Percentiles rank a stretch among this genome's conserved stretches.
Evolutionary conservation across 2,797 vertebrate genomes (phyloP).

Genomic region (Intellagama lesueurii): DNA sequence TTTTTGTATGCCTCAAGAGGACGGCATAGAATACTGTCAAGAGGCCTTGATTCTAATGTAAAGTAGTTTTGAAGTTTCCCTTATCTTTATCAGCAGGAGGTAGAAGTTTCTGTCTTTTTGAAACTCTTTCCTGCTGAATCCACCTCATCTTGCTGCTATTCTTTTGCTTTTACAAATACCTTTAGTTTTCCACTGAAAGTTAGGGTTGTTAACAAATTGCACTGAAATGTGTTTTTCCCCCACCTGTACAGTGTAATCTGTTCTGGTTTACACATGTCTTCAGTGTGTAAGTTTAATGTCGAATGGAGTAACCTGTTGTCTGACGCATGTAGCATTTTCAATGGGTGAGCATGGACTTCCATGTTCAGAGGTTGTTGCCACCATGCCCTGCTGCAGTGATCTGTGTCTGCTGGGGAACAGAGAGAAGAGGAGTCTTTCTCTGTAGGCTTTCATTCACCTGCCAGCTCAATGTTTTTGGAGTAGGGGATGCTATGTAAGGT

Average conservation of each 20-base stretch:
- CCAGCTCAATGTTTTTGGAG: background rate
- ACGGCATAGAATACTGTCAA: background rate
- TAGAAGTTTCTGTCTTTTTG: constrained; percentile 35
- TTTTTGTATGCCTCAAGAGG: background rate
- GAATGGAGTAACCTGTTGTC: background rate
- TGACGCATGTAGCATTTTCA: background rate
- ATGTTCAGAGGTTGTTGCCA: too few relatives aligned
- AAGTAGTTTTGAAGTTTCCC: constrained; percentile 20
- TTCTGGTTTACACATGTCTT: background rate
- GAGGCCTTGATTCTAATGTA: constrained; percentile 19
- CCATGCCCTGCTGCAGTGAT: background rate
- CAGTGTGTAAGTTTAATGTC: background rate
- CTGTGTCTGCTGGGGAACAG: background rate
- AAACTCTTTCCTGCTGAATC: constrained; percentile 31
- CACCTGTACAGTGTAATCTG: rapidly evolving
- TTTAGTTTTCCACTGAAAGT: background rate
- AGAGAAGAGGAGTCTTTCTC: background rate
- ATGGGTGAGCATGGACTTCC: background rate
- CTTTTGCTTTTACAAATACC: constrained; percentile 42
- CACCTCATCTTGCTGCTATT: background rate
- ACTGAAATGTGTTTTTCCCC: constrained; percentile 22
- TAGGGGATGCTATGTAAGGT: background rate
- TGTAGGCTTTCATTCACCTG: background rate
- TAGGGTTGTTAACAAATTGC: background rate
- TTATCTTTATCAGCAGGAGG: background rate